Evolutionary conservation across 2,113 vertebrate species (phyloP), one percentile per base, ranked within the genome.

Genomic region (Otus sunia): DNA sequence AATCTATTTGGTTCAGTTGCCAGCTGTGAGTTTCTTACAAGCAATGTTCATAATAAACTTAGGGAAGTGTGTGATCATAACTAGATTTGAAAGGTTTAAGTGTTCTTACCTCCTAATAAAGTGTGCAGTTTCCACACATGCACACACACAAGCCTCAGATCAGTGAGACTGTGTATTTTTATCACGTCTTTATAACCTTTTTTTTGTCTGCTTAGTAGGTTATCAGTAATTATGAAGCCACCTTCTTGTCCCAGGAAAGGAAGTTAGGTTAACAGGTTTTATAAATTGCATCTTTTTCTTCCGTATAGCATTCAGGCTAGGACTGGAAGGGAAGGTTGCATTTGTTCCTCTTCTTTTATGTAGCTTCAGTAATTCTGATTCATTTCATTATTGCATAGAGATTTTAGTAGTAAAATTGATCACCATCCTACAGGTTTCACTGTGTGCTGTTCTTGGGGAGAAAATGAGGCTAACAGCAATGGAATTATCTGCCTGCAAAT

Each of bases 141-240:
- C 17, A 56, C 7, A 34, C 15, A 13, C 0, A 0, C 4, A 39
- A 45, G 25, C 16, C 23, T 94, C 30, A 27, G 50, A 30, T 36
- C 0, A 6, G 14, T 39, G 30, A 69, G n/a, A 67, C 39, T 64
- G 22, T 55, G 12, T 90, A 16, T 68, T 88, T 95, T 82, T 64
- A 39, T 56, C 0, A 0, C 13, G 9, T 73, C 14, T 69, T 77
- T 88, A n/a, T 49, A 32, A 15, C 6, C 32, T 25, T 60, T 92
- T 62, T 78, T 71, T 26, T 30, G 8, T 62, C 50, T 91, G 30
- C 7, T 64, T 39, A 45, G 27, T 22, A 53, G 41, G 16, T 90
- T 79, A 66, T 79, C 49, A 29, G 25, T 91, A 90, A 66, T 80
- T 69, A 59, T 7, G 10, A 84, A 92, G 36, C 45, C 5, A 2